Percentiles rank a stretch among this genome's conserved stretches.
Conservation (phyloP, 2,797 vertebrate species). For the Hoplostethus atlanticus region DNA sequence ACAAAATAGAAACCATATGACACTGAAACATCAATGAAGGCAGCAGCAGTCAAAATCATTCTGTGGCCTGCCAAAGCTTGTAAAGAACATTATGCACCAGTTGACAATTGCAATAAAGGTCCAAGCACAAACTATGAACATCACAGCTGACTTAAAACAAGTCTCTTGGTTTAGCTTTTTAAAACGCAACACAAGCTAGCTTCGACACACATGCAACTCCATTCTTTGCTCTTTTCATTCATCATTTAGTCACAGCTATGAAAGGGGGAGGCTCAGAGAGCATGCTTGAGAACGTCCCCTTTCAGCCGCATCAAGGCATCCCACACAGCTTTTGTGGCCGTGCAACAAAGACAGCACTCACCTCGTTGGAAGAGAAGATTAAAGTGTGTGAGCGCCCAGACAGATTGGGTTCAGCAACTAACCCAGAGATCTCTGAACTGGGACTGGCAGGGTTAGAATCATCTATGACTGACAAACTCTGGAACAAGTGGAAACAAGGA, state of each 20-base stretch:
- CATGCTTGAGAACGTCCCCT: conserved; percentile 79
- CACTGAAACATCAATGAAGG: conserved; percentile 42
- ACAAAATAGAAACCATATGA: background rate
- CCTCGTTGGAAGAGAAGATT: conserved; percentile 97
- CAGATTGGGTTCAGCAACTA: conserved; percentile 94
- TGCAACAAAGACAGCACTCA: conserved; percentile 89
- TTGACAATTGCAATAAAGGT: conserved; percentile 34
- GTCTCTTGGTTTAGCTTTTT: background rate
- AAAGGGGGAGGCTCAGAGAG: conserved; percentile 66
- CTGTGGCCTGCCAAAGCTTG: conserved; percentile 53
- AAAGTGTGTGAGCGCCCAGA: conserved; percentile 95
- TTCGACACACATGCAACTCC: conserved; percentile 71
- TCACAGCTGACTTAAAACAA: conserved; percentile 52
- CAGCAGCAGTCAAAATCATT: conserved; percentile 44
- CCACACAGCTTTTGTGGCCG: conserved; percentile 75
- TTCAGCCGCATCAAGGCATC: conserved; percentile 72
- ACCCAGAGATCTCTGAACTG: conserved; percentile 92
- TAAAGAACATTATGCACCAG: conserved; percentile 46
- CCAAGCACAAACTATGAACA: conserved; percentile 49
- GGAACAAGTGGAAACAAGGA: conserved; percentile 92
- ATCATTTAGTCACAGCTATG: conserved; percentile 53
- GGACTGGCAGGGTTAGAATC: conserved; percentile 91
- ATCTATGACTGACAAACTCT: conserved; percentile 96
- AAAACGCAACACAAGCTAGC: conserved; percentile 50
- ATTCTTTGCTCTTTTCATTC: conserved; percentile 58